Percentiles rank a stretch among this genome's conserved stretches.
Conservation (phyloP, 2,113 vertebrate genomes). For the Okapia johnstoni region DNA sequence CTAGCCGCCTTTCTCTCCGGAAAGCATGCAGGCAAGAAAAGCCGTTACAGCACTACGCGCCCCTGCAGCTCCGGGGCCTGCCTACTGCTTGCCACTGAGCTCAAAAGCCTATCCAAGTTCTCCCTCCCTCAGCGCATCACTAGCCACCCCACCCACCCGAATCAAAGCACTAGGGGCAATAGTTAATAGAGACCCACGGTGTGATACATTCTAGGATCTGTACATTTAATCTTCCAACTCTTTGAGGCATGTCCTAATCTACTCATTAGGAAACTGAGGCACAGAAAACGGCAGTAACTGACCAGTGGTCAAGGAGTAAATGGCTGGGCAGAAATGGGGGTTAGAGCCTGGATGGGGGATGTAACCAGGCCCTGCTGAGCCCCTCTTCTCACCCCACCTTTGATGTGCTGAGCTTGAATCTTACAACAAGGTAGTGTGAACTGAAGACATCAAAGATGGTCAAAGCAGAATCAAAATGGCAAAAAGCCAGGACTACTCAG, state of each 20-base stretch:
- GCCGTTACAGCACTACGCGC: rapidly evolving
- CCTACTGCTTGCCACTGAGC: not conserved
- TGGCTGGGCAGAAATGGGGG: not conserved
- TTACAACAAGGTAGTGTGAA: not conserved
- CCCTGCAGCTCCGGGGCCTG: not conserved
- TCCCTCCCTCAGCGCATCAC: not conserved
- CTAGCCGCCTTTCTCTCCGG: not conserved
- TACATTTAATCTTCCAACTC: not conserved
- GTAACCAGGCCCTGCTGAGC: not conserved
- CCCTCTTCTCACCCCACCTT: not conserved
- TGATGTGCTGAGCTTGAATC: not conserved
- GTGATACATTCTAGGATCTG: not conserved
- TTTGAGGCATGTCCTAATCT: not conserved
- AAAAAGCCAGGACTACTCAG: not conserved
- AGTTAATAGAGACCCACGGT: not conserved
- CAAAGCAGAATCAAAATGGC: not conserved
- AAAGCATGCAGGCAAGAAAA: not conserved
- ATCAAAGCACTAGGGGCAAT: not conserved
- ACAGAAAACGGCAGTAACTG: not conserved
- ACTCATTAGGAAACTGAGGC: not conserved
- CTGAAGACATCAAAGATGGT: not conserved
- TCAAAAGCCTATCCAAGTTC: not conserved
- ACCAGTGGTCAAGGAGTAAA: not conserved
- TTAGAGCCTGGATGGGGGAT: not conserved
- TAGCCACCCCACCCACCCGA: not conserved